Evolutionary conservation across 2,888 invertebrate genomes (phyloP), one percentile per base, ranked within the genome.

Genomic region (Vesta saturnalis): DNA sequence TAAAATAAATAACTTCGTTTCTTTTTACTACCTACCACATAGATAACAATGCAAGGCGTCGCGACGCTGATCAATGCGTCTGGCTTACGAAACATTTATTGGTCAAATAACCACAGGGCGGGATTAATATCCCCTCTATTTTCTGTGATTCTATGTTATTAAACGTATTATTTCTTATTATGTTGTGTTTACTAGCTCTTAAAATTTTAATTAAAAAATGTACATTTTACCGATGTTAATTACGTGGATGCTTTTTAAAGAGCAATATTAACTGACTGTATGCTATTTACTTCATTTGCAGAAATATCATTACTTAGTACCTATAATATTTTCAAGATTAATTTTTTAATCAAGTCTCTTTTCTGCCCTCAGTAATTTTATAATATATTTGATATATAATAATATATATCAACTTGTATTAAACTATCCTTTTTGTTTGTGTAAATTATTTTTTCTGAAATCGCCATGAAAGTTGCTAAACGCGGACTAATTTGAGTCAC

Each of bases 1-100:
- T 12, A 10, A n/a, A n/a, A 12, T 55, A 58, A 57, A 47, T 61
- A 19, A 30, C 61, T 65, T 65, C 58, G 56, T 52, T 57, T 64
- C 52, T 47, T 39, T 67, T 54, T 54, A 39, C 46, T 22, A 63
- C 58, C 16, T 15, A 47, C 14, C 19, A 8, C 52, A 66, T 55
- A 22, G 66, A 66, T 62, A 62, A 70, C 63, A 63, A 58, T 59
- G 49, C 57, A 64, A 70, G 70, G 74, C 74, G 74, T 71, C 72
- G 70, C 72, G 70, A 67, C 70, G 74, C 60, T 72, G 72, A 74
- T 74, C 74, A 71, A 74, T 74, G 71, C 64, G 61, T 69, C 64
- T 65, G 57, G 58, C 66, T 69, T 67, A 67, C 62, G 63, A 60
- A 63, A 52, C 68, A 63, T 64, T 70, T 69, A 74, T 74, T 74